phyloP scores from a whole-genome alignment of 2,113 vertebrate genomes.

The Odocoileus virginianus region DNA sequence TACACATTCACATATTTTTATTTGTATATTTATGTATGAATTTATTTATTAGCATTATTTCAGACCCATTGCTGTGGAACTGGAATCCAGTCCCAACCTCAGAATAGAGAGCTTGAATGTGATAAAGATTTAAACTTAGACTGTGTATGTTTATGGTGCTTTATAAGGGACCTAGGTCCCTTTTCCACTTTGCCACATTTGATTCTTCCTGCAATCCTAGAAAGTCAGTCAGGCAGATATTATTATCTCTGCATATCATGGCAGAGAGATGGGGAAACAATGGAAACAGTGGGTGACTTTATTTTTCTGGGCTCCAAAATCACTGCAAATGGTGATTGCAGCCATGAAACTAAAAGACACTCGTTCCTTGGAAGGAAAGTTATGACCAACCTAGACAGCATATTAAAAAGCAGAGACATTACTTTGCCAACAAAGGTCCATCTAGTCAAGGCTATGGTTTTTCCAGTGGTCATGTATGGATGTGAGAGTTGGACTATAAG shows the following conservation, averaged over 20 bases:
- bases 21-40: not conserved
- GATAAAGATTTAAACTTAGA: not conserved
- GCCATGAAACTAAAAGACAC: too few relatives aligned
- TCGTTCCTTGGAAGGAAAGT: too few relatives aligned
- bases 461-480: too few relatives aligned
- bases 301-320: too few relatives aligned
- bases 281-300: too few relatives aligned
- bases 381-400: too few relatives aligned
- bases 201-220: not conserved
- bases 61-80: not conserved
- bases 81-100: not conserved
- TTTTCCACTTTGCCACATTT: not conserved
- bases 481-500: too few relatives aligned
- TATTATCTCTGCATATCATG: not conserved
- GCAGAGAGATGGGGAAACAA: too few relatives aligned
- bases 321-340: too few relatives aligned
- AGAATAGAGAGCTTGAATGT: not conserved
- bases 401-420: too few relatives aligned
- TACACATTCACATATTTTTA: not conserved
- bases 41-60: not conserved
- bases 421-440: too few relatives aligned
- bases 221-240: not conserved
- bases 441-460: too few relatives aligned
- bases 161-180: not conserved
- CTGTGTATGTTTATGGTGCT: not conserved